These are phyloP conservation scores for Nannoperca australis DNA, from an alignment of 2,797 vertebrate species.

Conservation along the genomic window DNA sequence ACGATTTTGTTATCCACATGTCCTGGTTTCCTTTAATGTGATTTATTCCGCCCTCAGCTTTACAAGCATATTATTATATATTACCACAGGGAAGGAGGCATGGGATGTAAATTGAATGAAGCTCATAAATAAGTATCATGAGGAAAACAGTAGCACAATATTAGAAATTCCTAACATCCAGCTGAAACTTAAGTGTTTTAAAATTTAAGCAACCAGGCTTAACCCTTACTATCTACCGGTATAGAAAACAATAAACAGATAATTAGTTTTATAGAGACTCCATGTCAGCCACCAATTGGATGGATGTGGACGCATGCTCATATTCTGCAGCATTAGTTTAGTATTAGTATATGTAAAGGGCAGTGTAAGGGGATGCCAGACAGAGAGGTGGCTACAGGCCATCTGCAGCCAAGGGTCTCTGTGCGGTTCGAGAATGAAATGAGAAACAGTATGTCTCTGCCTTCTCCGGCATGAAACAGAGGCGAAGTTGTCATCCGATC, in stretches of 20 bases:
- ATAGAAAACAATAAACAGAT: neutral
- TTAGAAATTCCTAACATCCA: neutral
- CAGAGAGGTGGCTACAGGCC: constrained; percentile 28
- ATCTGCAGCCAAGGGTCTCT: constrained; percentile 28
- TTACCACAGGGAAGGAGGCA: constrained; percentile 40
- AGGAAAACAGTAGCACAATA: constrained; percentile 5
- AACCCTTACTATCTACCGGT: neutral
- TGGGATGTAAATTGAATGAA: constrained; percentile 25
- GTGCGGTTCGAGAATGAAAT: constrained; percentile 28
- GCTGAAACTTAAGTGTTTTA: constrained; percentile 12
- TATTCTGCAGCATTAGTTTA: constrained; percentile 6
- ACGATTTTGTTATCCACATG: constrained; percentile 44
- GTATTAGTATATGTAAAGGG: constrained; percentile 12
- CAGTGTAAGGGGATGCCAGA: constrained; percentile 28
- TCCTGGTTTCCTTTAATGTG: constrained; percentile 53
- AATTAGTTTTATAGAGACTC: constrained; percentile 2
- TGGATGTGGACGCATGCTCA: constrained; percentile 8
- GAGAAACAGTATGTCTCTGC: constrained; percentile 40
- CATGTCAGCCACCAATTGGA: neutral
- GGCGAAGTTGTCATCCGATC: constrained; percentile 56
- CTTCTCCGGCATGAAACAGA: constrained; percentile 27
- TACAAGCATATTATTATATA: constrained; percentile 41
- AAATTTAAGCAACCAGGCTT: neutral
- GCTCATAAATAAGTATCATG: constrained; percentile 28
- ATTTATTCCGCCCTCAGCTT: constrained; percentile 57